These are phyloP conservation scores for Gymnocheta viridis DNA, from an alignment of 2,888 invertebrate genomes.

Conservation along the genomic window DNA sequence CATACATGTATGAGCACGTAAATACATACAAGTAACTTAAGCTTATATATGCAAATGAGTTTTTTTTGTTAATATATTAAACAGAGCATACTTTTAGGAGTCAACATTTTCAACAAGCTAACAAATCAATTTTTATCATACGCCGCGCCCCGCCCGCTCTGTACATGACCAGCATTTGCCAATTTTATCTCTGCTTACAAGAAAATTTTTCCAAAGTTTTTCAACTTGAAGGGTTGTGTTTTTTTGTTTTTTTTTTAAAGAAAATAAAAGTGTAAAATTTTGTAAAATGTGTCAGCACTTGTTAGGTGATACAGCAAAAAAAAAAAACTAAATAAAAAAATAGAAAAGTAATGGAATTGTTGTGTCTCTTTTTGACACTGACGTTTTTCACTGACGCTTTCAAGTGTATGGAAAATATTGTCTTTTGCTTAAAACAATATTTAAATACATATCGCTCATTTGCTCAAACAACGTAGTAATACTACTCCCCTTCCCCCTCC, in stretches of 20 bases:
- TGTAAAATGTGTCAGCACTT: conserved; percentile 9
- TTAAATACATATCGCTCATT: too few relatives aligned
- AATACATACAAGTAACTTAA: background rate
- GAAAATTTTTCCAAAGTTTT: background rate
- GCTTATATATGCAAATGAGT: background rate
- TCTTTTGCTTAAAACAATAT: background rate
- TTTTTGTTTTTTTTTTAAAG: background rate
- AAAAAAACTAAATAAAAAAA: too few relatives aligned
- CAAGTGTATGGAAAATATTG: background rate
- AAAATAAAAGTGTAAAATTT: background rate
- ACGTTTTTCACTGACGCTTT: background rate
- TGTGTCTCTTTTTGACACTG: background rate
- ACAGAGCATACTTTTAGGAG: background rate
- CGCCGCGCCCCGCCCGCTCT: background rate
- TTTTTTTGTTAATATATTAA: background rate
- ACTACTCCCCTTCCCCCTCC: too few relatives aligned
- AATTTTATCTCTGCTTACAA: background rate
- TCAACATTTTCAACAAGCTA: background rate
- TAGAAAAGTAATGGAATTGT: background rate
- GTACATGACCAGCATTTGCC: background rate
- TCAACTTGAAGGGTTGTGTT: background rate
- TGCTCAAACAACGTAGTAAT: too few relatives aligned
- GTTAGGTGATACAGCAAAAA: background rate
- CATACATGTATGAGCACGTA: background rate
- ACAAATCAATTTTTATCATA: conserved; percentile 24